Conservation (phyloP, 2,113 vertebrate genomes). For the Phaethon lepturus region DNA sequence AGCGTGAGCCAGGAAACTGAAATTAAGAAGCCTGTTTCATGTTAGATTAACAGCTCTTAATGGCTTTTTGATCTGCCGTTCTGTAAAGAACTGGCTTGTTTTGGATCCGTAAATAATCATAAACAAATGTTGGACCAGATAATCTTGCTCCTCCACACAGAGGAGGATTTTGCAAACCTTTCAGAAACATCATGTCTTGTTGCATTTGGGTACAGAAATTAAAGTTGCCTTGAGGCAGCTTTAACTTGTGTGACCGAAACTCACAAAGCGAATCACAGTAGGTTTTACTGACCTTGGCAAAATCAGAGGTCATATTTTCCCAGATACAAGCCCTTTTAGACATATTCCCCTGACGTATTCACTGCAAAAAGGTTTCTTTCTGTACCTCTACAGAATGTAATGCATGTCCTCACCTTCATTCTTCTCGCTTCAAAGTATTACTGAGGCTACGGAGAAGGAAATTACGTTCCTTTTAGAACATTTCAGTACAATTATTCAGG, state of each 20-base stretch:
- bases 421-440: constrained; percentile 31
- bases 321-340: constrained; percentile 43
- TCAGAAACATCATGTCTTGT: constrained; percentile 48
- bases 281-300: constrained; percentile 66
- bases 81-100: not conserved
- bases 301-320: constrained; percentile 58
- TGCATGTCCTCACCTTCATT: constrained; percentile 59
- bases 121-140: constrained; percentile 57
- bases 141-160: constrained; percentile 19
- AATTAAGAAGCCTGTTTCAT: not conserved
- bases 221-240: constrained; percentile 57
- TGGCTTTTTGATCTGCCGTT: constrained; percentile 3
- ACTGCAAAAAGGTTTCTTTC: constrained; percentile 65
- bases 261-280: constrained; percentile 35
- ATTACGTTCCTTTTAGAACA: constrained; percentile 39
- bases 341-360: constrained; percentile 30
- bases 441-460: constrained; percentile 38
- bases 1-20: not conserved
- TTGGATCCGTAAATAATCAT: constrained; percentile 45
- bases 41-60: not conserved
- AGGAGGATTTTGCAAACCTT: constrained; percentile 49
- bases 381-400: constrained; percentile 42
- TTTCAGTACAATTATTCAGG: constrained; percentile 51
- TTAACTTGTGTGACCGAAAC: constrained; percentile 42
- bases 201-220: constrained; percentile 44